Evolutionary conservation across 1,140 invertebrate genomes (phyloP).

Genomic region (Habropoda laboriosa): DNA sequence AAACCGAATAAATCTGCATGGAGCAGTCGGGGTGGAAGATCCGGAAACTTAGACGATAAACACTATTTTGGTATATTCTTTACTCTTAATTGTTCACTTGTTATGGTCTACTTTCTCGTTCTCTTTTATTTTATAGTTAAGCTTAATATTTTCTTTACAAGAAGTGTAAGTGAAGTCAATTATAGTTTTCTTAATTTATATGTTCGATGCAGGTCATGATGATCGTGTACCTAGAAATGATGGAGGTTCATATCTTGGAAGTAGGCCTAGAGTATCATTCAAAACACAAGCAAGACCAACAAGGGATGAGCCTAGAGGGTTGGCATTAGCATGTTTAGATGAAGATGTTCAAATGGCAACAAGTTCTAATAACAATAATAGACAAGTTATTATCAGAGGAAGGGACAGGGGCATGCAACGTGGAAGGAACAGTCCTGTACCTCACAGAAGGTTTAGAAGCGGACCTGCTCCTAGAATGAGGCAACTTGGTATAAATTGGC

Average conservation of each 20-base stretch:
- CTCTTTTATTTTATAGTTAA: background rate
- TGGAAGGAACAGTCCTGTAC: conserved; percentile 69
- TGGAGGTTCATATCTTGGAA: conserved; percentile 7
- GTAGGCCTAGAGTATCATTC: conserved; percentile 70
- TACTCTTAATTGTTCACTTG: background rate
- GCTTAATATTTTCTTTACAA: background rate
- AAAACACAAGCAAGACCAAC: conserved; percentile 55
- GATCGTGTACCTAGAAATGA: conserved; percentile 60
- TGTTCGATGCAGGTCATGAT: conserved; percentile 66
- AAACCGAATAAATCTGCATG: conserved; percentile 56
- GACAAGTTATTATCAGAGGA: conserved; percentile 55
- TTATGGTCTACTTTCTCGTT: background rate
- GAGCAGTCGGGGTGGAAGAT: conserved; percentile 42
- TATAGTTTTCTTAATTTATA: background rate
- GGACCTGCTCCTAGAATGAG: conserved; percentile 1
- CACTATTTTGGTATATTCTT: conserved; percentile 63
- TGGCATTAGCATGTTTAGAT: conserved; percentile 51
- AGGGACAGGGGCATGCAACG: conserved; percentile 46
- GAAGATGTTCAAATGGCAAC: conserved; percentile 71
- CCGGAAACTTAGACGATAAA: conserved; percentile 47
- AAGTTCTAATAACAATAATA: conserved; percentile 59
- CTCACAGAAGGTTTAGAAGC: conserved; percentile 54
- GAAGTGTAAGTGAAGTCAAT: too few relatives aligned
- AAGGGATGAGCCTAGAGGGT: conserved; percentile 1
- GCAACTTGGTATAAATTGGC: conserved; percentile 80